Evolutionary conservation across 2,113 vertebrate genomes (phyloP), one percentile per base, ranked within the genome.

Genomic region (Fukomys damarensis): DNA sequence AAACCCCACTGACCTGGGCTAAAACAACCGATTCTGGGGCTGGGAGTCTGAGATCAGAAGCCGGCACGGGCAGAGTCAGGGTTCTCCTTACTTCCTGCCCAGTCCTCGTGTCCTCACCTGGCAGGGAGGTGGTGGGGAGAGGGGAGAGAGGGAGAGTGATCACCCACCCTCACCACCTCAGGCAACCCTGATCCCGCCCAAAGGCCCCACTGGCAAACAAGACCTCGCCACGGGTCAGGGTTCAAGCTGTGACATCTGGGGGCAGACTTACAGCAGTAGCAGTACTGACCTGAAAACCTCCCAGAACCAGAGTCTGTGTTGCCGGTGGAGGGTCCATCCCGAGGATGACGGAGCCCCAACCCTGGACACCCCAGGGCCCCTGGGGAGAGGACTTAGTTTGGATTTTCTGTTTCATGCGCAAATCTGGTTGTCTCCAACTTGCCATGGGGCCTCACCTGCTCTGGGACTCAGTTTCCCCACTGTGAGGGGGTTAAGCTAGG

Each of bases 321-420:
- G 19, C 52, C 68, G 3, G 9, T 8, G 16, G 32, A 41, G 22
- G 66, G 2, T 13, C 52, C 88, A 4, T 38, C 30, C 79, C 56
- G 12, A 19, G 63, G 46, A 41, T 1, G 17, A 0, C 0, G 28
- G 8, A 7, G 24, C 20, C 38, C 56, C 8, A 1, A 5, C 9
- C 0, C 4, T 61, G 28, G 58, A 43, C 22, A 22, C 24, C 17
- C 8, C 17, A 35, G 26, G 72, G 43, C 24, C 35, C 86, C 28
- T 9, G 19, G 30, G 49, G 41, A 38, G 13, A 7, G 11, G 8
- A 32, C 38, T 77, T 2, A 38, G 2, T n/a, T 19, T 49, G 74
- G 46, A 41, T 16, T 30, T 30, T 7, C 72, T 20, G 6, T 11
- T 30, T 49, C 9, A 72, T 5, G 52, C 1, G 8, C 22, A 46